Conservation (phyloP, 2,797 vertebrate species). For the Microctenopoma steveboyesi region DNA sequence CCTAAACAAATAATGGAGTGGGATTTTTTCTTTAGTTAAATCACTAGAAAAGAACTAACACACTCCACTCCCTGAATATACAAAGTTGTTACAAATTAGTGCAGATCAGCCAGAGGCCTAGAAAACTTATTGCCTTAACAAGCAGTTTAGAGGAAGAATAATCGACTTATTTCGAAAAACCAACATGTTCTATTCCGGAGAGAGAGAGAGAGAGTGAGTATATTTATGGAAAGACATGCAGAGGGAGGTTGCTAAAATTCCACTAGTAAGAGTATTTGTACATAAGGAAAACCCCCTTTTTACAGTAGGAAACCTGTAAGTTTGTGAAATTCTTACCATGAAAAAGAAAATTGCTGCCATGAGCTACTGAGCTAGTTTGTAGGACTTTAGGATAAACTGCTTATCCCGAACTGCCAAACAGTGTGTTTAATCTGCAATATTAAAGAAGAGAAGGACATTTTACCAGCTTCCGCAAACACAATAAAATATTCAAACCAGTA, state of each 20-base stretch:
- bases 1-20: slow-evolving; percentile 70
- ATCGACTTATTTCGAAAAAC: slow-evolving; percentile 70
- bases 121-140: slow-evolving; percentile 83
- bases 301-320: slow-evolving; percentile 37
- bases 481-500: slow-evolving; percentile 38
- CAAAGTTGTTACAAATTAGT: slow-evolving; percentile 82
- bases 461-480: slow-evolving; percentile 34
- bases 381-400: slow-evolving; percentile 67
- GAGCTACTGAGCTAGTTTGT: slow-evolving; percentile 62
- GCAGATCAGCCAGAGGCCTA: slow-evolving; percentile 83
- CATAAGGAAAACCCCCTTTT: slow-evolving; percentile 44
- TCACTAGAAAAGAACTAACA: slow-evolving; percentile 64
- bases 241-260: slow-evolving; percentile 56
- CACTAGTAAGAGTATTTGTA: slow-evolving; percentile 64
- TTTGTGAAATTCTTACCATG: slow-evolving; percentile 56
- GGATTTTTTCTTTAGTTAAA: slow-evolving; percentile 23
- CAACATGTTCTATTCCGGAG: slow-evolving; percentile 60
- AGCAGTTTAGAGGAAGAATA: slow-evolving; percentile 72
- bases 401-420: slow-evolving; percentile 80
- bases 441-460: slow-evolving; percentile 39
- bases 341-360: slow-evolving; percentile 58
- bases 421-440: slow-evolving; percentile 61
- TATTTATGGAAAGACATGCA: slow-evolving; percentile 65
- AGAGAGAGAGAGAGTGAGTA: slow-evolving; percentile 30
- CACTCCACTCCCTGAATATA: slow-evolving; percentile 76